Percentiles rank a stretch among this genome's conserved stretches.
Evolutionary conservation across 2,888 invertebrate genomes (phyloP).

Genomic region (Hypselothyrea guttata): DNA sequence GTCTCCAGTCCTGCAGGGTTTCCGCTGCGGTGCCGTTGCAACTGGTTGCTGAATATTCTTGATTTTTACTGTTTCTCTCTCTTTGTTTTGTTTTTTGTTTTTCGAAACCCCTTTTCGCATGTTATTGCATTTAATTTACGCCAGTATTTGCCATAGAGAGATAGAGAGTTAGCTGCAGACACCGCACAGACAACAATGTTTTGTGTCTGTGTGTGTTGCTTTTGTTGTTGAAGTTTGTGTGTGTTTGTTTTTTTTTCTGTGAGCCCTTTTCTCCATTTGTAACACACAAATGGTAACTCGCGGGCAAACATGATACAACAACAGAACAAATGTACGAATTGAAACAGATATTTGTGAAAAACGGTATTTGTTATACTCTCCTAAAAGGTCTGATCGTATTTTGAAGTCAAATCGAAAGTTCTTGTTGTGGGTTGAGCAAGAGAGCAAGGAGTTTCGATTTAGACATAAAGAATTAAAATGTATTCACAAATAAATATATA

Average conservation of each 20-base stretch:
- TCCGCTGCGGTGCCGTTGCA: constrained; percentile 60
- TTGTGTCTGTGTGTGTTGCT: constrained; percentile 26
- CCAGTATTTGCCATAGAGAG: constrained; percentile 41
- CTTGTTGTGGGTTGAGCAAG: too few relatives aligned
- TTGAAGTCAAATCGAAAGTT: background rate
- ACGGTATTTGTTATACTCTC: constrained; percentile 7
- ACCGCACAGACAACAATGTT: constrained; percentile 59
- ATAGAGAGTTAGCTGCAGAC: constrained; percentile 43
- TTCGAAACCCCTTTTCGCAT: constrained; percentile 37
- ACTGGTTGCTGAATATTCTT: constrained; percentile 52
- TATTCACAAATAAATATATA: too few relatives aligned
- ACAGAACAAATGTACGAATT: constrained; percentile 9
- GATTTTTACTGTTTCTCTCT: constrained; percentile 31
- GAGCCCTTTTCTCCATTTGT: constrained; percentile 42
- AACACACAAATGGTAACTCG: constrained; percentile 62
- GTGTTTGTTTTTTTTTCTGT: constrained; percentile 14
- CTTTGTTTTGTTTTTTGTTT: constrained; percentile 3
- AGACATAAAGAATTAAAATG: too few relatives aligned
- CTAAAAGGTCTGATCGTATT: background rate
- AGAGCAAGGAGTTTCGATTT: too few relatives aligned
- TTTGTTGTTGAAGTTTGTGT: constrained; percentile 27
- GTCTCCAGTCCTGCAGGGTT: constrained; percentile 37
- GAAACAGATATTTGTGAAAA: constrained; percentile 42
- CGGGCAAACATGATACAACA: constrained; percentile 62
- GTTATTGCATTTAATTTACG: constrained; percentile 75